Evolutionary conservation across 2,888 invertebrate species (phyloP).

Genomic region (Cephus rjabovi): DNA sequence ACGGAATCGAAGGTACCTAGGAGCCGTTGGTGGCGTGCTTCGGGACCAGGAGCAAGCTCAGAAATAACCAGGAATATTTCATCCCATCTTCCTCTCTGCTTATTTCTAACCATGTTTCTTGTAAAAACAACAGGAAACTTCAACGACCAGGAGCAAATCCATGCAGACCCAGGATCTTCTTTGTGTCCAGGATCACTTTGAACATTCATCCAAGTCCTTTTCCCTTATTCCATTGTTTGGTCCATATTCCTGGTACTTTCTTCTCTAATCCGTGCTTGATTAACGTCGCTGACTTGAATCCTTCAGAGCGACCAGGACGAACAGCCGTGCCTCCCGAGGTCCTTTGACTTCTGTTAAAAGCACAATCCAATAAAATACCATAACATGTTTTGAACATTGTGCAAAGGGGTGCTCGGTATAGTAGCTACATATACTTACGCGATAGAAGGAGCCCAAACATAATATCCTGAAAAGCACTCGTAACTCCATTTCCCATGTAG

Average conservation of each 20-base stretch:
- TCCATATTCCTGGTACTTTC: neutral
- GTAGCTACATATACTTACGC: slow-evolving; percentile 11
- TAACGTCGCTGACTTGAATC: neutral
- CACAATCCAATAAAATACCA: neutral
- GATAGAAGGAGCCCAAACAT: slow-evolving; percentile 63
- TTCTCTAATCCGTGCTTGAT: neutral
- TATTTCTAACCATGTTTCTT: neutral
- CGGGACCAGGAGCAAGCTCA: neutral
- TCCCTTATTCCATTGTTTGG: neutral
- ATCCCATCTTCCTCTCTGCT: neutral
- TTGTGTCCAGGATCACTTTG: neutral
- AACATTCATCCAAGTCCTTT: neutral
- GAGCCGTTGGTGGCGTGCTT: slow-evolving; percentile 15
- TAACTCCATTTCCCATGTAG: slow-evolving; percentile 39
- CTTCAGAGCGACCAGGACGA: neutral
- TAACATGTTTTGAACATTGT: neutral
- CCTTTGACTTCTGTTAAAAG: neutral
- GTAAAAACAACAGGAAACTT: too few relatives aligned
- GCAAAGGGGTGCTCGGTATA: neutral
- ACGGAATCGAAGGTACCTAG: slow-evolving; percentile 45
- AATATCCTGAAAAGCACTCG: slow-evolving; percentile 62
- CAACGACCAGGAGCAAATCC: neutral
- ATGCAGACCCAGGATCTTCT: too few relatives aligned
- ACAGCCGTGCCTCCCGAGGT: neutral
- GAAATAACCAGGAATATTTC: neutral